Evolutionary conservation across 2,113 vertebrate genomes (phyloP), one percentile per base, ranked within the genome.

Genomic region (Saccopteryx bilineata): DNA sequence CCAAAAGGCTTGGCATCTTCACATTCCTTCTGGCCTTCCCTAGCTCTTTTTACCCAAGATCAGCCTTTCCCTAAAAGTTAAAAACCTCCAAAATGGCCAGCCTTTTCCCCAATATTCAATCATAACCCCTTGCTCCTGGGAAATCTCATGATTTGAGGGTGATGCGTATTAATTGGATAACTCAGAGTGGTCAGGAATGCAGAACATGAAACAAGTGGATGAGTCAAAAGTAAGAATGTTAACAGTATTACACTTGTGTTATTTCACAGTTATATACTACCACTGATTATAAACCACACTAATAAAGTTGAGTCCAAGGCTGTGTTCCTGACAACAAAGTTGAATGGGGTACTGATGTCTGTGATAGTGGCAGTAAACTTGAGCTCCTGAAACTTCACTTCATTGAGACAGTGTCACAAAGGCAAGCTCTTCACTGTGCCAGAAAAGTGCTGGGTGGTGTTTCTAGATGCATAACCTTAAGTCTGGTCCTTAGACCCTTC

Each of bases 241-340:
- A 66, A 21, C 10, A 79, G 26, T 31, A 71, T 89, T 74, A 33
- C 31, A 78, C 13, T n/a, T 52, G 39, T 18, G 33, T 66, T n/a
- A 23, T 65, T 90, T 78, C 71, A 33, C 8, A 39, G 33, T 48
- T 68, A 28, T 0, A 46, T 60, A 21, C 12, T 61, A 65, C n/a
- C 54, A 50, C 0, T 13, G 23, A 71, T 54, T 72, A 9, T 68
- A 84, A 86, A 88, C 78, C 28, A 75, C 6, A 71, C 1, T 6
- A 71, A 2, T 31, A 3, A 61, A 68, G 74, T 78, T 93, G 21
- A 19, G 26, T 31, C 4, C n/a, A 66, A 84, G 23, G 21, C 9
- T 91, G 66, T 79, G 18, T 28, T 93, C 78, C 63, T 78, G 54
- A 66, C 56, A 60, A n/a, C 60, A 58, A 94, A 71, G 21, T 66